Evolutionary conservation across 2,888 invertebrate genomes (phyloP).

Genomic region (Danaus chrysippus): DNA sequence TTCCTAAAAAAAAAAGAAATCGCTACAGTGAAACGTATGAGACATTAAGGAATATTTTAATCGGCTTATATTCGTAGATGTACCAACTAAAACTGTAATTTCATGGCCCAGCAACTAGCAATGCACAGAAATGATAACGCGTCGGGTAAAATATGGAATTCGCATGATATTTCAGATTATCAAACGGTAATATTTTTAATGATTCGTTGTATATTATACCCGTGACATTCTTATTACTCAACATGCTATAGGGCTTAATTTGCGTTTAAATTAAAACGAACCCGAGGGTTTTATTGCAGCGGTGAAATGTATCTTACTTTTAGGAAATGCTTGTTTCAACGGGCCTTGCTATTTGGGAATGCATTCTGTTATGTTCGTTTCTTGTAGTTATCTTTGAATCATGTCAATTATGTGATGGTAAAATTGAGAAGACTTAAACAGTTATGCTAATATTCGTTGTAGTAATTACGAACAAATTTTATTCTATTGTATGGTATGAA

Average conservation of each 20-base stretch:
- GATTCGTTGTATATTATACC: slow-evolving; percentile 36
- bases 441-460: no score
- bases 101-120: slow-evolving; percentile 41
- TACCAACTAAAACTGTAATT: slow-evolving; percentile 31
- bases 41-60: no score
- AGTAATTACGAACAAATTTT: no score
- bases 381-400: no score
- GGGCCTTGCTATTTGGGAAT: neutral
- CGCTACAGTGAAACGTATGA: no score
- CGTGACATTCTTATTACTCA: slow-evolving; percentile 34
- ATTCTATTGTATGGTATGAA: neutral
- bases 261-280: slow-evolving; percentile 31
- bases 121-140: slow-evolving; percentile 50
- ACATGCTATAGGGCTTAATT: slow-evolving; percentile 30
- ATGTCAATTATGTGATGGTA: no score
- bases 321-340: slow-evolving; percentile 20
- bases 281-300: slow-evolving; percentile 26
- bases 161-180: slow-evolving; percentile 42
- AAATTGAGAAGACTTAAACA: no score
- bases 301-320: slow-evolving; percentile 27
- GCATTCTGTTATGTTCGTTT: neutral
- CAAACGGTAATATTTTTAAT: slow-evolving; percentile 41
- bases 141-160: slow-evolving; percentile 50
- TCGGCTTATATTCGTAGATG: no score
- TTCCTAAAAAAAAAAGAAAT: no score